phyloP scores from a whole-genome alignment of 2,113 vertebrate species.

The Rissa tridactyla region DNA sequence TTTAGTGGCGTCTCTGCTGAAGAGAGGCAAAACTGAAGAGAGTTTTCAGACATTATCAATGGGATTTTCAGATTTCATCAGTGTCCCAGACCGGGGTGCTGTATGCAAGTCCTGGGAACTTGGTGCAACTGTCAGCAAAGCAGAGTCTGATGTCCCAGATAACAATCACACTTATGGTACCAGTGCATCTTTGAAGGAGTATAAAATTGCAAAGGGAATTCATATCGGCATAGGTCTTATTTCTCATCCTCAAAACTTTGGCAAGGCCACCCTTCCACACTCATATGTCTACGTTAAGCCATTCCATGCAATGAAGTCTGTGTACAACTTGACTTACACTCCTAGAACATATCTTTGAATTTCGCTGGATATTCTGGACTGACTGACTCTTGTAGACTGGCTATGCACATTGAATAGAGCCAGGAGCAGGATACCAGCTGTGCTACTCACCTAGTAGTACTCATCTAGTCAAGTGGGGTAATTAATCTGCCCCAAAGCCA shows the following conservation, averaged over 20 bases:
- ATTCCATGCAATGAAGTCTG: neutral
- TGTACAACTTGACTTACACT: neutral
- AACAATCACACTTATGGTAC: neutral
- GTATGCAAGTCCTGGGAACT: neutral
- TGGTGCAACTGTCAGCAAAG: neutral
- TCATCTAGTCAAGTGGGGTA: neutral
- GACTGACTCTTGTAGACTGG: neutral
- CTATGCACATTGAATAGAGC: neutral
- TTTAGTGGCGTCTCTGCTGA: neutral
- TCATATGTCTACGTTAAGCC: neutral
- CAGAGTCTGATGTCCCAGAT: neutral
- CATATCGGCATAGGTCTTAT: neutral
- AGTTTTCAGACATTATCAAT: neutral
- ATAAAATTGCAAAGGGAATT: neutral
- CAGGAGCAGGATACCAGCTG: neutral
- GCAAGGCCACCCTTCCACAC: neutral
- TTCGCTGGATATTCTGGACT: neutral
- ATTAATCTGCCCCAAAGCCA: neutral
- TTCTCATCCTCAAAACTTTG: neutral
- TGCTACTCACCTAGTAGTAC: neutral
- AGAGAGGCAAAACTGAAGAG: neutral
- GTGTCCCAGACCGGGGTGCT: neutral
- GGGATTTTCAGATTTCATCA: neutral
- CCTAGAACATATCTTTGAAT: neutral
- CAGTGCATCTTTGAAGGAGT: neutral